These are phyloP conservation scores for Enteromius anoplus DNA, from an alignment of 2,797 vertebrate species.

Conservation along the genomic window DNA sequence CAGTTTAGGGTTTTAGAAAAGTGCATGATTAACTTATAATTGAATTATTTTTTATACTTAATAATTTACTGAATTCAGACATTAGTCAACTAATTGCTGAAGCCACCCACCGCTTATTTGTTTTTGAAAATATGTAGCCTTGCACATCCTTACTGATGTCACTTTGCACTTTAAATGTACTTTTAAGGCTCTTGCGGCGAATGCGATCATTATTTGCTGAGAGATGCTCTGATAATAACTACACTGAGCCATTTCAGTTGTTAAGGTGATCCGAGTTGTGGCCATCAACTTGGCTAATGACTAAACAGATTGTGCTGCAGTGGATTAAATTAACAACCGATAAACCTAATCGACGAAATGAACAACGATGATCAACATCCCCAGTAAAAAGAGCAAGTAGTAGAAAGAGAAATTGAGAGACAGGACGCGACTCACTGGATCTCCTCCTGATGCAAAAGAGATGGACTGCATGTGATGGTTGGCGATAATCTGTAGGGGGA, in stretches of 20 bases:
- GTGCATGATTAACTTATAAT: background rate
- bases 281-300: background rate
- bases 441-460: slow-evolving; percentile 97
- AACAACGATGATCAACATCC: background rate
- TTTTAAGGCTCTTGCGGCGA: background rate
- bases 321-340: background rate
- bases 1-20: too few relatives aligned
- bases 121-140: background rate
- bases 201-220: background rate
- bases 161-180: too few relatives aligned
- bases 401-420: slow-evolving; percentile 44
- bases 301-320: background rate
- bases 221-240: background rate
- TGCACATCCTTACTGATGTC: background rate
- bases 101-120: background rate
- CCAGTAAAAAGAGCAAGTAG: slow-evolving; percentile 57
- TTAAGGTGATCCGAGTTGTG: background rate
- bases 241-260: too few relatives aligned
- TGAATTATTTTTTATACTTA: background rate
- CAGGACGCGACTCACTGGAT: slow-evolving; percentile 89
- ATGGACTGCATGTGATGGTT: slow-evolving; percentile 99
- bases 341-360: background rate
- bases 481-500: slow-evolving; percentile 92
- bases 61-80: background rate
- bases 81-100: background rate